phyloP scores from a whole-genome alignment of 2,888 invertebrate species.

The Cybosia mesomella region DNA sequence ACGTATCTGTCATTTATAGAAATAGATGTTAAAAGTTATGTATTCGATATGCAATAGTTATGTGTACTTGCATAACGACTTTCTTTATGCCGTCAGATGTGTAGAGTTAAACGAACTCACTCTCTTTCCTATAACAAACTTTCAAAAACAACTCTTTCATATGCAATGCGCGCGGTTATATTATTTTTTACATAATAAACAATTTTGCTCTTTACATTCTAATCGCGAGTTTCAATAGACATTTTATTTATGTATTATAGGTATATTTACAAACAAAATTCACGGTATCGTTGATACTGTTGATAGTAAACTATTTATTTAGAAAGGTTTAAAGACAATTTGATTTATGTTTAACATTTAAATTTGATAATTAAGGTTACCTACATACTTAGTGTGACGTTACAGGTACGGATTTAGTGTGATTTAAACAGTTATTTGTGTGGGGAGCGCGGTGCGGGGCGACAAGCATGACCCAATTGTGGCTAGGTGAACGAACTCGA shows the following conservation, averaged over 20 bases:
- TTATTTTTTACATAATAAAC: slow-evolving; percentile 39
- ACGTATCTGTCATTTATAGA: slow-evolving; percentile 34
- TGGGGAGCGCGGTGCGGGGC: slow-evolving; percentile 69
- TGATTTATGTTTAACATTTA: slow-evolving; percentile 35
- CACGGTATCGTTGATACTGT: slow-evolving; percentile 8
- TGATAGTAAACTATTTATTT: slow-evolving; percentile 25
- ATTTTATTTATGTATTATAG: slow-evolving; percentile 1
- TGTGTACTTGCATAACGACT: slow-evolving; percentile 43
- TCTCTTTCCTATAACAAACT: slow-evolving; percentile 39
- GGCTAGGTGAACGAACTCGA: slow-evolving; percentile 83
- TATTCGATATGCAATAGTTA: slow-evolving; percentile 40
- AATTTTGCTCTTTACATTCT: slow-evolving; percentile 34
- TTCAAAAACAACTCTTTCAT: slow-evolving; percentile 40
- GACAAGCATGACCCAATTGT: slow-evolving; percentile 83
- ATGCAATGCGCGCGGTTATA: slow-evolving; percentile 32
- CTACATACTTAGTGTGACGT: slow-evolving; percentile 71
- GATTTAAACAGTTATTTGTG: slow-evolving; percentile 81
- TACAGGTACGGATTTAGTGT: slow-evolving; percentile 81
- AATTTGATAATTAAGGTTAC: slow-evolving; percentile 62
- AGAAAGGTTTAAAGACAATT: slow-evolving; percentile 29
- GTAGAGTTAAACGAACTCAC: slow-evolving; percentile 36
- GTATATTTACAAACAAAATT: slow-evolving; percentile 20
- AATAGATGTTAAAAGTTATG: slow-evolving; percentile 39
- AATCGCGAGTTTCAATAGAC: slow-evolving; percentile 20
- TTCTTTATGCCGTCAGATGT: slow-evolving; percentile 40